Evolutionary conservation across 2,888 invertebrate species (phyloP).

Genomic region (Panopea generosa): DNA sequence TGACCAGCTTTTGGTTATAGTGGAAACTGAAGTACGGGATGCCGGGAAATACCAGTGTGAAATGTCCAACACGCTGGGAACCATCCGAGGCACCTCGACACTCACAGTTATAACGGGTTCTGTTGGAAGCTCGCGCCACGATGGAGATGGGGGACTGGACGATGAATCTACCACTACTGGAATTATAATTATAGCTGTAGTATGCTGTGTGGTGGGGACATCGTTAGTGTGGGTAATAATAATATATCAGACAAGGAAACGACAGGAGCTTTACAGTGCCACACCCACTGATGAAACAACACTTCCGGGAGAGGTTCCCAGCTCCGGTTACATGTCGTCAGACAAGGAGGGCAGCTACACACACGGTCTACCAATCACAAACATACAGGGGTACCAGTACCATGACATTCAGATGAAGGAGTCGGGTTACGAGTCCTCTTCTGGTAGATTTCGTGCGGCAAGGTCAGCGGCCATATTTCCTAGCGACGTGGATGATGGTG

Average conservation of each 20-base stretch:
- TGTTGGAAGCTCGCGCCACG: constrained; percentile 84
- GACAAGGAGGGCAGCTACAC: constrained; percentile 79
- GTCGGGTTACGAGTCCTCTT: constrained; percentile 79
- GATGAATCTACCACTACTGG: constrained; percentile 91
- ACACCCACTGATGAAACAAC: constrained; percentile 83
- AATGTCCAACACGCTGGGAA: constrained; percentile 94
- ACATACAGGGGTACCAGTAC: constrained; percentile 60
- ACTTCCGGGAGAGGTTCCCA: constrained; percentile 80
- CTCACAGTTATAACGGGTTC: constrained; percentile 89
- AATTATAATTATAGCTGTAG: constrained; percentile 94
- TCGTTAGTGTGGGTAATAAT: constrained; percentile 96
- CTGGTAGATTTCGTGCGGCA: constrained; percentile 72
- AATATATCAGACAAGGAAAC: constrained; percentile 93
- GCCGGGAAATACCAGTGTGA: constrained; percentile 95
- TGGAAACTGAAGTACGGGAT: constrained; percentile 91
- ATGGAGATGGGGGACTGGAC: constrained; percentile 85
- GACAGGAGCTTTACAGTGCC: constrained; percentile 82
- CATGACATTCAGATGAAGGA: constrained; percentile 80
- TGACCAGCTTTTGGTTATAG: constrained; percentile 94
- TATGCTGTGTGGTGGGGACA: constrained; percentile 96
- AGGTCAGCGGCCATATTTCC: constrained; percentile 78
- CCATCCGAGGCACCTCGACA: constrained; percentile 90
- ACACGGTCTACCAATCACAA: constrained; percentile 64
- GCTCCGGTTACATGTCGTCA: constrained; percentile 78
- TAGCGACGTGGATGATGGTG: constrained; percentile 80